These are phyloP conservation scores for Macrobrachium nipponense DNA, from an alignment of 1,140 invertebrate genomes.

Conservation along the genomic window DNA sequence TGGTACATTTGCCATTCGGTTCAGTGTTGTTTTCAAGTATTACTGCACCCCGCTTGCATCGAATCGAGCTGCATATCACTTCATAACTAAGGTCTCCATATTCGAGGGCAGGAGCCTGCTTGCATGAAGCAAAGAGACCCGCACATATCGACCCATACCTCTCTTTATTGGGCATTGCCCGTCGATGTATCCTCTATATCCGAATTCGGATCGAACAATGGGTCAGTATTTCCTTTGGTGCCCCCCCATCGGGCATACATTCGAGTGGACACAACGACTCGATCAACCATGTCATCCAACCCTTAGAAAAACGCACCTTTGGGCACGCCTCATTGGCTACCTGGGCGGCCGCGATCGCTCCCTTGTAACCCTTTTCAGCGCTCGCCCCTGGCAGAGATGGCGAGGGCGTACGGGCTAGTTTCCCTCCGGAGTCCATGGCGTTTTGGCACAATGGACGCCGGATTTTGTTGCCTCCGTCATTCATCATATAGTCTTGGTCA, in stretches of 20 bases:
- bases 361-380: slow-evolving; percentile 52
- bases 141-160: not conserved
- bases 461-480: not conserved
- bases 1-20: no score
- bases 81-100: no score
- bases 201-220: not conserved
- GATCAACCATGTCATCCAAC: slow-evolving; percentile 45
- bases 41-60: no score
- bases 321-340: slow-evolving; percentile 34
- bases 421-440: not conserved
- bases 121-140: no score
- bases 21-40: no score
- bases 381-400: not conserved
- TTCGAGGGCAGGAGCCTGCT: no score
- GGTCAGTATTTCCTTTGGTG: not conserved
- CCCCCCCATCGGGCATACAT: slow-evolving; percentile 28
- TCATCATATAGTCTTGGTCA: slow-evolving; percentile 9
- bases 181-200: not conserved
- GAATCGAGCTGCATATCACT: no score
- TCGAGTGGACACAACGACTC: slow-evolving; percentile 48
- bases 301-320: slow-evolving; percentile 36
- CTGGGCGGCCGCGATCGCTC: slow-evolving; percentile 17
- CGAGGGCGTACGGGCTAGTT: not conserved
- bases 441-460: not conserved
- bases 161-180: not conserved